Percentiles rank a stretch among this genome's conserved stretches.
Conservation (phyloP, 2,888 invertebrate species). For the Lepidocyrtoides sp. region DNA sequence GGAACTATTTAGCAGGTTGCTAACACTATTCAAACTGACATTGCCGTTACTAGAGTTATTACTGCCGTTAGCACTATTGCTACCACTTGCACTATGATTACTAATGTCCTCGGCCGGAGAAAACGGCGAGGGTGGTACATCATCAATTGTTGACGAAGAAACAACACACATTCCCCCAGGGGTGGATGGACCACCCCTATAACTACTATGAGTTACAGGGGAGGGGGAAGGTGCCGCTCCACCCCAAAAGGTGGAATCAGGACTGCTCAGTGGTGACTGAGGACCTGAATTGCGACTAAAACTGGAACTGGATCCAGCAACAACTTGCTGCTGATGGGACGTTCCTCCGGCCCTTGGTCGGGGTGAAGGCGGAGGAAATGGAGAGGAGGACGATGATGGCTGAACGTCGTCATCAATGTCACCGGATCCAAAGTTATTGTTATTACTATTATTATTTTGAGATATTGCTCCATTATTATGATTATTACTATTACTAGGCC, state of each 20-base stretch:
- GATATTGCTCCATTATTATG: slow-evolving; percentile 70
- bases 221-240: slow-evolving; percentile 80
- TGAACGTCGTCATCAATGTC: slow-evolving; percentile 83
- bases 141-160: slow-evolving; percentile 84
- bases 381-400: slow-evolving; percentile 81
- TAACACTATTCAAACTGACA: slow-evolving; percentile 54
- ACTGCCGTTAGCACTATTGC: slow-evolving; percentile 13
- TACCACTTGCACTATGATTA: slow-evolving; percentile 37
- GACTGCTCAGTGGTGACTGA: slow-evolving; percentile 83
- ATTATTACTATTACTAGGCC: slow-evolving; percentile 67
- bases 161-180: slow-evolving; percentile 84
- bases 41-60: slow-evolving; percentile 16
- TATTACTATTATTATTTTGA: slow-evolving; percentile 68
- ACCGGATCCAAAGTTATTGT: slow-evolving; percentile 75
- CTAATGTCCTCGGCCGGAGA: slow-evolving; percentile 80
- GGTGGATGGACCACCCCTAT: slow-evolving; percentile 77
- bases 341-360: slow-evolving; percentile 66
- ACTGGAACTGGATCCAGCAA: slow-evolving; percentile 62
- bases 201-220: slow-evolving; percentile 71
- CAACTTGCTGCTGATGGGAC: slow-evolving; percentile 32
- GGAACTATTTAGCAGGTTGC: slow-evolving; percentile 48
- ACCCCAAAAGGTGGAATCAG: slow-evolving; percentile 84
- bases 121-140: slow-evolving; percentile 84
- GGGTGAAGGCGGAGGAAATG: slow-evolving; percentile 59
- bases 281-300: slow-evolving; percentile 79